phyloP scores from a whole-genome alignment of 2,888 invertebrate genomes.

The Leptogaster cylindrica region DNA sequence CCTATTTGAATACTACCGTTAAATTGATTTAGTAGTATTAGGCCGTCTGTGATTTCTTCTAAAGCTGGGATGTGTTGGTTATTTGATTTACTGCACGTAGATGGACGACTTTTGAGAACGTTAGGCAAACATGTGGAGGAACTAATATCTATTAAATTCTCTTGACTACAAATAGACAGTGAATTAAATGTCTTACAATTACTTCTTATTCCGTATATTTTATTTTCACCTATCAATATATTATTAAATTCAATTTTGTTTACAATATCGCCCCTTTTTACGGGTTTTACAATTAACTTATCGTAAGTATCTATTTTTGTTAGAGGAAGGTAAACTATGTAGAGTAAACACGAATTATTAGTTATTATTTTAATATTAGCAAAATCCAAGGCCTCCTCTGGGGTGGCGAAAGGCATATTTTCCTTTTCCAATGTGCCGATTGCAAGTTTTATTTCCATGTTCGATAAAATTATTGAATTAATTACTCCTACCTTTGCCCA shows the following conservation, averaged over 20 bases:
- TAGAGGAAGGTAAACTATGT: constrained; percentile 1
- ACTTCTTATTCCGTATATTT: constrained; percentile 6
- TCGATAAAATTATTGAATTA: constrained; percentile 5
- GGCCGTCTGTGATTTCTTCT: constrained; percentile 29
- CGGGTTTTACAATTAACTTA: not conserved
- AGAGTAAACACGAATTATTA: not conserved
- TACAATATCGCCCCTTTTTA: not conserved
- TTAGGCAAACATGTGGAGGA: not conserved
- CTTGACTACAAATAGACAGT: constrained; percentile 20
- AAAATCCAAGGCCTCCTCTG: constrained; percentile 41
- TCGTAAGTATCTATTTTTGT: not conserved
- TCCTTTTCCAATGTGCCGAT: constrained; percentile 7
- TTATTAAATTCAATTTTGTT: not conserved
- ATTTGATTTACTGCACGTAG: constrained; percentile 5
- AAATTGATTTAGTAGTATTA: constrained; percentile 46
- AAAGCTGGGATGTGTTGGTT: constrained; percentile 13
- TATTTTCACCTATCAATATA: not conserved
- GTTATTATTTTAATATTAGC: constrained; percentile 36
- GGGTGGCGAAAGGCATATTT: constrained; percentile 30
- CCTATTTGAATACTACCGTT: constrained; percentile 6
- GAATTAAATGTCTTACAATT: constrained; percentile 14
- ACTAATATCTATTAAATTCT: constrained; percentile 32
- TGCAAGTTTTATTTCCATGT: not conserved
- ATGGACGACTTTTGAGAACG: not conserved
- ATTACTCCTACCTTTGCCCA: not conserved